These are phyloP conservation scores for Heterodera filipjevi DNA, from an alignment of 2,888 invertebrate genomes.

Conservation along the genomic window DNA sequence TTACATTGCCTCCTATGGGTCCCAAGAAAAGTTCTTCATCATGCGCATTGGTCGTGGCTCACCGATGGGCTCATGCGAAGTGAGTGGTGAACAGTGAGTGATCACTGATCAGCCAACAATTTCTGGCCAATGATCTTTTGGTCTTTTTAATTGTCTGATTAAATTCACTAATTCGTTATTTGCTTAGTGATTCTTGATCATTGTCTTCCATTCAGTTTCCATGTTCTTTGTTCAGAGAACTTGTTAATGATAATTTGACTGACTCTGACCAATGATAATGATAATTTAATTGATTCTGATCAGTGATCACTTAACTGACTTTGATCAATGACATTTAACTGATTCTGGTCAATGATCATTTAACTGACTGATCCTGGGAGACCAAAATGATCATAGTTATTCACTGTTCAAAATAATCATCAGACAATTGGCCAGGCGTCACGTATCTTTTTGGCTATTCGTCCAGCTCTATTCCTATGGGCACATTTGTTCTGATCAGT, in stretches of 20 bases:
- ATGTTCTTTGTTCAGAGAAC: too few relatives aligned
- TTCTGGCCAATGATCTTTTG: too few relatives aligned
- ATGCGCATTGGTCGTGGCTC: constrained; percentile 51
- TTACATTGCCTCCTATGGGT: constrained; percentile 50
- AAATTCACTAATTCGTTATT: not conserved
- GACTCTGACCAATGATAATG: too few relatives aligned
- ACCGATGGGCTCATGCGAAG: constrained; percentile 48
- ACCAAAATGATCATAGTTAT: not conserved
- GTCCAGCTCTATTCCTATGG: too few relatives aligned
- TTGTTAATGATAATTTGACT: too few relatives aligned
- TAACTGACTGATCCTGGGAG: not conserved
- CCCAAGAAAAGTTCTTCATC: constrained; percentile 52
- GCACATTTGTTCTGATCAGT: too few relatives aligned
- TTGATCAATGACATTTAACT: not conserved
- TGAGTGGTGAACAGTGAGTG: constrained; percentile 32
- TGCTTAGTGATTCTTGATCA: not conserved
- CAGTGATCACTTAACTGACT: not conserved
- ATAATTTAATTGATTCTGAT: not conserved
- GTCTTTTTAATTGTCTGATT: too few relatives aligned
- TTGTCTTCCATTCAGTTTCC: too few relatives aligned
- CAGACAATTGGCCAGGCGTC: too few relatives aligned
- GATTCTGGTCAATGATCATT: not conserved
- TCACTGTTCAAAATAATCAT: too few relatives aligned
- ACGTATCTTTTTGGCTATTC: too few relatives aligned
- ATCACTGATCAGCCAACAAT: not conserved